Evolutionary conservation across 2,797 vertebrate species (phyloP), one percentile per base, ranked within the genome.

Genomic region (Yasuhikotakia modesta): DNA sequence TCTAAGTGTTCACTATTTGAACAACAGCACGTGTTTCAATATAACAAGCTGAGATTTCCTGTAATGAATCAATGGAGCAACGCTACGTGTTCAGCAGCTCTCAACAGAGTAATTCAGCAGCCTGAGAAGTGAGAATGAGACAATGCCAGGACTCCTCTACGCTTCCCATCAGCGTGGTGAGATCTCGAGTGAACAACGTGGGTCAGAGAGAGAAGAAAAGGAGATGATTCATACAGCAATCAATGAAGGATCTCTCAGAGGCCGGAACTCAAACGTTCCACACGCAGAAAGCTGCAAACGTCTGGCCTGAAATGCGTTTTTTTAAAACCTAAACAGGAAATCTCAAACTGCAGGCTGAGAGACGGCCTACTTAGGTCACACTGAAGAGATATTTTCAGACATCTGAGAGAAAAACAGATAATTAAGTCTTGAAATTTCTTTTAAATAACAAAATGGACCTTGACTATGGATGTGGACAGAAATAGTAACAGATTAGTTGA

Each of bases 181-280:
- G 63, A 74, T 66, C 79, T 35, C 53, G 74, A 64, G 70, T 75
- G 70, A 81, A 1, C 17, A 22, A 53, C 39, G 57, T 80, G 72
- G 86, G 66, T 84, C 72, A 78, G 80, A 70, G 53, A 81, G 73
- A 71, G 70, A 66, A 69, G 69, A 84, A 88, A 27, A 82, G 69
- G 50, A 35, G 45, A 85, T 83, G 82, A 86, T 82, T 88, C 81
- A 84, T 60, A 73, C 4, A 73, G 17, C 76, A 80, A 70, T 86
- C 72, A 57, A 79, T 76, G 60, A 71, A 83, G 57, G 68, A 11
- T 39, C 58, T 77, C 80, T 70, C 65, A 27, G 70, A 80, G 39
- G 45, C 63, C 68, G 24, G 50, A 67, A 60, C 69, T 61, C 68
- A 70, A 69, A 55, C 75, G 73, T 24, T 61, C 46, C 43, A 22